Base-by-base conservation (phyloP, 2,797 vertebrate genomes). In the Podarcis lilfordi region DNA sequence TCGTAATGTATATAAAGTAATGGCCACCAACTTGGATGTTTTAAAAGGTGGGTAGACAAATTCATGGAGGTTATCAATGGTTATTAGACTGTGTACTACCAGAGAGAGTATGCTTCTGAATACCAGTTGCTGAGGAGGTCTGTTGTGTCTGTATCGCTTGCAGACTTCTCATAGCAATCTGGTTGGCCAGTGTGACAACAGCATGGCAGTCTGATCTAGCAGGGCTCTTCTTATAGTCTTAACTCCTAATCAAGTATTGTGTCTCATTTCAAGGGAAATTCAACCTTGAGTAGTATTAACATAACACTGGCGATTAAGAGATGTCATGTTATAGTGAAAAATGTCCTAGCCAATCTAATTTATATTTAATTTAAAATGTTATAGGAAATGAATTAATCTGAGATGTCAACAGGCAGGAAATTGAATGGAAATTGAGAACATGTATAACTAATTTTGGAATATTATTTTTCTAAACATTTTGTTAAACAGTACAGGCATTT, bases 311-410 rank as follows among this genome's bases (percentile, higher is more conserved):
- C 29, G 19, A 74, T 64, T 91, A 82, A 89, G 37, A 90, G 82
- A 82, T 84, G 13, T 32, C 78, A 91, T 35, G 80, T 64, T 79
- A 83, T 43, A 86, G 76, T 19, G 1, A 85, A 50, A 82, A 91
- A n/a, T 40, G 35, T 86, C 29, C 10, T 11, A 89, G 83, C 84
- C 90, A 27, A 25, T 13, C 82, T 85, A 88, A 77, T 90, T 1
- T 75, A 75, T 11, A 75, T 37, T 61, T 59, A 89, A 90, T 71
- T 88, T 7, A 90, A 92, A 89, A 82, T 8, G 88, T 37, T 80
- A 35, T 72, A 85, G 40, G 75, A 85, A 87, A 83, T 83, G 17
- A 35, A 88, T 84, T 88, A 79, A 80, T 82, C 19, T 77, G 84
- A 89, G 88, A 40, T 86, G 11, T 0, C 10, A 71, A 21, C 55